These are phyloP conservation scores for Psettodes erumei DNA, from an alignment of 2,113 vertebrate species.

Conservation along the genomic window DNA sequence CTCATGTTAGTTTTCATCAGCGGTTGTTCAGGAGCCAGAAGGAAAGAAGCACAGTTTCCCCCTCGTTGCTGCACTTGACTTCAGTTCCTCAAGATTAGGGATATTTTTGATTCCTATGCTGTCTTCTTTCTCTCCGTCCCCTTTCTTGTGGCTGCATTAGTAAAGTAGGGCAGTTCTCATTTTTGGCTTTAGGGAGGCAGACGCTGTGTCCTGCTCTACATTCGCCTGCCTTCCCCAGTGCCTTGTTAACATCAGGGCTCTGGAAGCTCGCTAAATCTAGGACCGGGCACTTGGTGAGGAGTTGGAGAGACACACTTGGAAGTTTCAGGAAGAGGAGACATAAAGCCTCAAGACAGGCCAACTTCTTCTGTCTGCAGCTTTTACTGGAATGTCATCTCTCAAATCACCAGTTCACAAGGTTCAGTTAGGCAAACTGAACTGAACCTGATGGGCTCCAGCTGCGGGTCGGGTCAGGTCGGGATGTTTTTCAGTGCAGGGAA, in stretches of 20 bases:
- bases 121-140: not conserved
- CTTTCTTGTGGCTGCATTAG: slow-evolving; percentile 35
- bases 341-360: not conserved
- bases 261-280: slow-evolving; percentile 35
- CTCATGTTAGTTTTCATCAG: slow-evolving; percentile 19
- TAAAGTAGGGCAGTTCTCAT: slow-evolving; percentile 66
- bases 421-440: not conserved
- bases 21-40: slow-evolving; percentile 23
- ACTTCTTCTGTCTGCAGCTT: slow-evolving; percentile 6
- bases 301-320: not conserved
- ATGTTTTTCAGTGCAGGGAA: not conserved
- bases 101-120: not conserved
- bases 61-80: not conserved
- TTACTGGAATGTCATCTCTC: not conserved
- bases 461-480: not conserved
- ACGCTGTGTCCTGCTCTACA: slow-evolving; percentile 61
- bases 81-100: not conserved
- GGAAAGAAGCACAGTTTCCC: slow-evolving; percentile 17
- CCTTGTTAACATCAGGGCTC: slow-evolving; percentile 50
- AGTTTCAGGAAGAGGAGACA: slow-evolving; percentile 19
- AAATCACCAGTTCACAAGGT: not conserved
- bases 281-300: slow-evolving; percentile 1
- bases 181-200: slow-evolving; percentile 33
- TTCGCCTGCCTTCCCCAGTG: slow-evolving; percentile 37
- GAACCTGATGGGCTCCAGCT: not conserved